Evolutionary conservation across 2,113 vertebrate species (phyloP), one percentile per base, ranked within the genome.

Genomic region (Centropus unirufus): DNA sequence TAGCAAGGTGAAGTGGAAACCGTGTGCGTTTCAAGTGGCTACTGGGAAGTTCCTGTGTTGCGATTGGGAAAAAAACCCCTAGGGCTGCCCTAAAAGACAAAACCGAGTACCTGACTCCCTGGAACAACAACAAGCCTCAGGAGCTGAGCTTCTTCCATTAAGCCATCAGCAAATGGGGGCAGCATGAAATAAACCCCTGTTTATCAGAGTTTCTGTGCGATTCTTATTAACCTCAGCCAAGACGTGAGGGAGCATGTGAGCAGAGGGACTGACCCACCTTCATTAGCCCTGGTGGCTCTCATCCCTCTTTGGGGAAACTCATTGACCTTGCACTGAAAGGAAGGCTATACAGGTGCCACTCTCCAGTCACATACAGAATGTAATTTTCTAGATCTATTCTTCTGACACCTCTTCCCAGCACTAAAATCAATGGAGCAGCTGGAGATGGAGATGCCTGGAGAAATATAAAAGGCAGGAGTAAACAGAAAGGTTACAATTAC

Each of bases 41-140:
- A 63, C 54, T 49, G 57, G 62, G 83, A 89, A 73, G 55, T 29
- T 89, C 34, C 20, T 18, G 0, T 0, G 1, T 22, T 42, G 17
- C 3, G n/a, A 24, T 10, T 20, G 14, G 18, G 57, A 86, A 49
- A 29, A 3, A 34, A 3, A 39, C 16, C 1, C 5, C 2, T 5
- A 66, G 18, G 11, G 11, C 21, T 78, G 51, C 15, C 12, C 52
- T 22, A 42, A 18, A 0, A 68, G 59, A 22, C 36, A 42, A 69
- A 78, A 89, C 5, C 13, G 21, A 63, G 51, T n/a, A 16, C 40
- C 40, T 40, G 55, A 29, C 4, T 69, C 29, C 63, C 42, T 62
- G 36, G 59, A 81, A 69, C 20, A 51, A 51, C 9, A n/a, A 22
- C 57, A 76, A 76, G 11, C 22, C 73, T 44, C 49, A 64, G 67